Evolutionary conservation across 2,888 invertebrate genomes (phyloP), one percentile per base, ranked within the genome.

Genomic region (Idaea dimidiata): DNA sequence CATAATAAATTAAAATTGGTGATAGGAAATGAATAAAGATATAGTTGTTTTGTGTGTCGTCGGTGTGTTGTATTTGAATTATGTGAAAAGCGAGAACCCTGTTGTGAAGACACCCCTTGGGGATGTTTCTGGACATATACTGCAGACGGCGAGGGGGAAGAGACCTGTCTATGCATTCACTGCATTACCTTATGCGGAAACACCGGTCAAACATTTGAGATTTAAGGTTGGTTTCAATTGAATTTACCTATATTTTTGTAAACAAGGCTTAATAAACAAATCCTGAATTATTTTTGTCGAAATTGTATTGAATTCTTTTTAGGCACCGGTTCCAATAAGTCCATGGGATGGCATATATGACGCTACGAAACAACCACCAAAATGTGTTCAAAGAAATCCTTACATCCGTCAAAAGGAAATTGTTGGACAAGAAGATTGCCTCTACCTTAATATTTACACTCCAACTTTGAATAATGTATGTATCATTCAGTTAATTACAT

Each of bases 391-490:
- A 82, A 93, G 95, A 53, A 96, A 96, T 80, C 94, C 95, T 0
- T 96, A 95, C 79, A 88, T 93, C 0, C 91, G 95, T 24, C 94
- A 95, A 66, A 84, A 93, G 58, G 87, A 93, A 18, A 93, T 96
- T 55, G 94, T 94, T 58, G 97, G 97, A 0, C 93, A 91, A 67
- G 97, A 98, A 84, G 97, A 98, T 83, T 98, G 97, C 76, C 92
- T 98, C 1, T 97, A 96, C 70, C 87, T 98, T 5, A 97, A 97
- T 91, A 93, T 94, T 4, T 94, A 94, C 66, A 86, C 93, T 7
- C 94, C 94, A 61, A 80, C 83, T 69, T 84, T 66, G 16, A 71
- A 70, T 57, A 81, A 87, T 71, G 90, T 89, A 70, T 74, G 82
- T 80, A 70, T 56, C 0, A 8, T 14, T 7, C 10, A 43, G 43